Conservation (phyloP, 2,888 invertebrate species). For the Sarcophaga subvicina region DNA sequence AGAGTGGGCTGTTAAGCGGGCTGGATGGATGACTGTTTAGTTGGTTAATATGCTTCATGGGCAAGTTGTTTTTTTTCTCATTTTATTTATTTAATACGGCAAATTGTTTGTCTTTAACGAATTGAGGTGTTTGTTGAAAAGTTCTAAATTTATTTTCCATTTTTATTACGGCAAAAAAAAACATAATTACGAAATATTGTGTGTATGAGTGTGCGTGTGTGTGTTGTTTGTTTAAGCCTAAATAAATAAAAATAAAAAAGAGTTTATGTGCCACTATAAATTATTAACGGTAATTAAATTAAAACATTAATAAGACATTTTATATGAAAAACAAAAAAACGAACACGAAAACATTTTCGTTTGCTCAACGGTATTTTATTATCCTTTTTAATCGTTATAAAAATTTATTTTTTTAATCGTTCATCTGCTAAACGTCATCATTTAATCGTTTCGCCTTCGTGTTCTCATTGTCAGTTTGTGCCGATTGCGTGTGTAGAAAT, state of each 20-base stretch:
- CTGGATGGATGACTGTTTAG: slow-evolving; percentile 14
- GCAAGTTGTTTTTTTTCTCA: no score
- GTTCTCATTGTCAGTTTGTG: slow-evolving; percentile 20
- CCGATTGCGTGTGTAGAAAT: slow-evolving; percentile 61
- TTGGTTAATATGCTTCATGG: not conserved
- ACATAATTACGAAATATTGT: slow-evolving; percentile 45
- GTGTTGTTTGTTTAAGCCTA: slow-evolving; percentile 17
- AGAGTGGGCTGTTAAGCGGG: slow-evolving; percentile 53
- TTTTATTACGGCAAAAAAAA: not conserved
- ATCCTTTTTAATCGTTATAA: slow-evolving; percentile 30
- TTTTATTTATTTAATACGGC: no score
- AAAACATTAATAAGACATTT: slow-evolving; percentile 46
- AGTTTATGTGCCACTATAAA: slow-evolving; percentile 34
- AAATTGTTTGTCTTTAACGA: not conserved
- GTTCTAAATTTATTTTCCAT: no score
- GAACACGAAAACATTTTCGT: not conserved
- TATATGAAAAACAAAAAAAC: slow-evolving; percentile 6
- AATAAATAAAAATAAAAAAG: slow-evolving; percentile 16
- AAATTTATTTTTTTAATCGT: slow-evolving; percentile 22
- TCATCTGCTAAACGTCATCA: slow-evolving; percentile 26
- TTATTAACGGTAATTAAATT: slow-evolving; percentile 50
- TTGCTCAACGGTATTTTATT: slow-evolving; percentile 5
- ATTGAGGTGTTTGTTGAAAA: slow-evolving; percentile 21
- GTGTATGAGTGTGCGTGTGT: no score
- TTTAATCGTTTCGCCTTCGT: slow-evolving; percentile 22